A percentile compares a stretch with the other conserved stretches of the same genome.
Conservation (phyloP, 2,888 invertebrate species). For the Automeris io region DNA sequence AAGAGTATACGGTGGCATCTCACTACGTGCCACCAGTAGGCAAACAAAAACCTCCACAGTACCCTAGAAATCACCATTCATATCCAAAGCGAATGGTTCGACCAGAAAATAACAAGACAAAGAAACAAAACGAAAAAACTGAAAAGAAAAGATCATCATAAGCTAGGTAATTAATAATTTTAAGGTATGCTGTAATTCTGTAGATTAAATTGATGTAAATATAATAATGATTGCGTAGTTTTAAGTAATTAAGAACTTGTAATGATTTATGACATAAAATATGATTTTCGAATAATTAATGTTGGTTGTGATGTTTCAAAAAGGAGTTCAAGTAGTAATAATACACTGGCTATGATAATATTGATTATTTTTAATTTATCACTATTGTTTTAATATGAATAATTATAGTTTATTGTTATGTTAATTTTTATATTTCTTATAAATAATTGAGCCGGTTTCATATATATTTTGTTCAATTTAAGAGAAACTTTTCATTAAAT, state of each 20-base stretch:
- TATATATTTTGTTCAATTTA: no score
- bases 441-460: no score
- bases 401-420: no score
- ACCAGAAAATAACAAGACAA: constrained; percentile 35
- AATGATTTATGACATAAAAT: background rate
- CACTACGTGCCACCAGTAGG: constrained; percentile 43
- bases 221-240: background rate
- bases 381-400: no score
- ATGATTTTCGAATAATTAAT: background rate
- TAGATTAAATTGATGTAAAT: background rate
- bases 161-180: background rate
- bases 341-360: no score
- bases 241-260: background rate
- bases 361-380: no score
- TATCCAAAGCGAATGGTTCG: constrained; percentile 59
- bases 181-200: background rate
- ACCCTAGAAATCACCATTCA: constrained; percentile 57
- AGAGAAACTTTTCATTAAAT: no score
- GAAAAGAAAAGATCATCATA: constrained; percentile 26
- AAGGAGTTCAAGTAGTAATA: no score
- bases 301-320: background rate
- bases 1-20: constrained; percentile 42
- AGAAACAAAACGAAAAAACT: constrained; percentile 32
- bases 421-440: no score
- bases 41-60: constrained; percentile 45